Conservation (phyloP, 2,113 vertebrate species). For the Alouatta palliata region DNA sequence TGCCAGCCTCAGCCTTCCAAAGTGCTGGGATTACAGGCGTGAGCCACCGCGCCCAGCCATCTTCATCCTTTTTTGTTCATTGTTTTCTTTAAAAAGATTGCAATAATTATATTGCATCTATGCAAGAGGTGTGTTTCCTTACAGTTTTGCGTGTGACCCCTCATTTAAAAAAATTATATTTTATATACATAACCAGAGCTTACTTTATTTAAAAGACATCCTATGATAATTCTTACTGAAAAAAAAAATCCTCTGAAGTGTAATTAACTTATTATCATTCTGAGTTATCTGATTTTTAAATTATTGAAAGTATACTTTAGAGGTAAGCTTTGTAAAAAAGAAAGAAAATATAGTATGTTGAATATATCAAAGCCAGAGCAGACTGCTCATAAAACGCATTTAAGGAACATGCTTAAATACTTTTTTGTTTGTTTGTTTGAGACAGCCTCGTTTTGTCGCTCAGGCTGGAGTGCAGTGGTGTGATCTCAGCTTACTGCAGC, state of each 20-base stretch:
- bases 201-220: conserved; percentile 22
- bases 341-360: neutral
- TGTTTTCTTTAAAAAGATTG: neutral
- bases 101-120: neutral
- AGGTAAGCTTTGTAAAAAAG: no score
- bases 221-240: neutral
- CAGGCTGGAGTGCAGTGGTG: no score
- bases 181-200: neutral
- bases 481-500: no score
- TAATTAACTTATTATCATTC: neutral
- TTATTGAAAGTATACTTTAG: no score
- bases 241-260: neutral
- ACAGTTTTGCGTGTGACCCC: neutral
- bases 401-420: neutral
- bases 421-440: neutral
- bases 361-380: conserved; percentile 15
- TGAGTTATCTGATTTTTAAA: conserved; percentile 6
- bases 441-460: no score
- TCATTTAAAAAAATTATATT: neutral
- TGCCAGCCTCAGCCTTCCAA: no score
- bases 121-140: neutral
- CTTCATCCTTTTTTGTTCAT: neutral
- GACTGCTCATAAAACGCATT: neutral
- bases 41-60: neutral
- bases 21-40: no score